Percentiles rank a stretch among this genome's conserved stretches.
These are phyloP conservation scores for Umimayanthus kanabou DNA, from an alignment of 92 coral and sea anemone species.

Conservation along the genomic window DNA sequence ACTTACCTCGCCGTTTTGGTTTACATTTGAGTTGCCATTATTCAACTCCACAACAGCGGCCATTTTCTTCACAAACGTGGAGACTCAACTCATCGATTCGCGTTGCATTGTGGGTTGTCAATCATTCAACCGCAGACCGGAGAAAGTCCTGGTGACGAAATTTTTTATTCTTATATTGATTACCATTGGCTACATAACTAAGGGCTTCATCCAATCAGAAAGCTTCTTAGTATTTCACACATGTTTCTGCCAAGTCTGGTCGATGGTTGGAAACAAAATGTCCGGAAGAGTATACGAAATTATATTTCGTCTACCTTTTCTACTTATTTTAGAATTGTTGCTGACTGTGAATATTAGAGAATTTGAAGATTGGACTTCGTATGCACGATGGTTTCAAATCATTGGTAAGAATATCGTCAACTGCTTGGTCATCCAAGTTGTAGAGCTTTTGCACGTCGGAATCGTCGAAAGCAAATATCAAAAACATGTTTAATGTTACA, in stretches of 20 bases:
- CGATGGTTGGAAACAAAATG: conserved; percentile 48
- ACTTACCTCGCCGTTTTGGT: conserved; percentile 39
- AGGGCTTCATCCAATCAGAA: conserved; percentile 39
- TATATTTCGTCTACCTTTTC: conserved; percentile 85
- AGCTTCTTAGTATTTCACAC: conserved; percentile 4
- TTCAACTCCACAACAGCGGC: conserved; percentile 27
- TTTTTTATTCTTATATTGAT: not conserved
- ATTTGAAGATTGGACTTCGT: conserved; percentile 60
- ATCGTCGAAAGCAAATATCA: not conserved
- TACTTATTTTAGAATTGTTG: conserved; percentile 75
- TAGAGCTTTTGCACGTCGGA: not conserved
- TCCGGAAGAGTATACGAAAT: conserved; percentile 71
- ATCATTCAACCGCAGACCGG: not conserved
- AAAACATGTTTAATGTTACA: not conserved
- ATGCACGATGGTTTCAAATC: conserved; percentile 68
- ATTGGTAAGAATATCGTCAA: conserved; percentile 58
- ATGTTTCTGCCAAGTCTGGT: not conserved
- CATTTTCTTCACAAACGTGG: conserved; percentile 36
- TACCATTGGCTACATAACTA: conserved; percentile 32
- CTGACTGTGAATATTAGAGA: conserved; percentile 62
- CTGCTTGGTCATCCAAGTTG: not conserved
- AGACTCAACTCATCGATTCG: not conserved
- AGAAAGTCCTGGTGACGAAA: conserved; percentile 20
- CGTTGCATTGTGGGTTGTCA: conserved; percentile 37
- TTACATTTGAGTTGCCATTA: conserved; percentile 43